Evolutionary conservation across 1,140 invertebrate genomes (phyloP), one percentile per base, ranked within the genome.

Genomic region (Diploscapter pachys): DNA sequence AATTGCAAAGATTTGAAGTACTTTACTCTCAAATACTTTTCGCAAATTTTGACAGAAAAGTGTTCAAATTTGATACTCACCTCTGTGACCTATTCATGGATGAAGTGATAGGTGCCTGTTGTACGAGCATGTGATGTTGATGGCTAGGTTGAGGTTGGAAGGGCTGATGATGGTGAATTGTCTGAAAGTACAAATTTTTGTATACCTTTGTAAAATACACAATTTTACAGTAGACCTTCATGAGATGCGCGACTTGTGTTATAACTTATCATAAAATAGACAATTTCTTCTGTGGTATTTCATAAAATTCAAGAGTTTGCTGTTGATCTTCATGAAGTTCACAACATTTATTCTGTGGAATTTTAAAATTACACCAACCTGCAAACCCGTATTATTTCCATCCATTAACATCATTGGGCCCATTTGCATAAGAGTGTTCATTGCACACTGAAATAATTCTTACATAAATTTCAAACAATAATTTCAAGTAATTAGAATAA

Each of bases 51-150:
- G 0, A 31, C 31, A 31, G 31, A 65, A 65, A 65, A 49, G 50
- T 8, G 50, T 13, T n/a, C n/a, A 11, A 9, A 2, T 13, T 11
- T 11, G 48, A 9, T 9, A 49, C 63, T 71, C 11, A 76, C 75
- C 75, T 64, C 56, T 76, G 75, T 66, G 75, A 76, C 59, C 75
- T 63, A 63, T 76, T 76, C 75, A 76, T 76, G 53, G 63, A 66
- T 49, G 75, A 64, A 4, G 69, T 49, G 31, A 76, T 73, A 4
- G 75, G 74, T 6, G 74, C 53, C 31, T 31, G 31, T 31, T 31
- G 31, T 31, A 31, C 31, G 31, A 31, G 31, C 31, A 31, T 31
- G 31, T 31, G 31, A 13, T 53, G 52, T 53, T 70, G 74, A 52
- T 74, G 73, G 53, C 56, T 65, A 61, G 62, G 70, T 11, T 66